Evolutionary conservation across 2,797 vertebrate genomes (phyloP), one percentile per base, ranked within the genome.

Genomic region (Euthynnus affinis): DNA sequence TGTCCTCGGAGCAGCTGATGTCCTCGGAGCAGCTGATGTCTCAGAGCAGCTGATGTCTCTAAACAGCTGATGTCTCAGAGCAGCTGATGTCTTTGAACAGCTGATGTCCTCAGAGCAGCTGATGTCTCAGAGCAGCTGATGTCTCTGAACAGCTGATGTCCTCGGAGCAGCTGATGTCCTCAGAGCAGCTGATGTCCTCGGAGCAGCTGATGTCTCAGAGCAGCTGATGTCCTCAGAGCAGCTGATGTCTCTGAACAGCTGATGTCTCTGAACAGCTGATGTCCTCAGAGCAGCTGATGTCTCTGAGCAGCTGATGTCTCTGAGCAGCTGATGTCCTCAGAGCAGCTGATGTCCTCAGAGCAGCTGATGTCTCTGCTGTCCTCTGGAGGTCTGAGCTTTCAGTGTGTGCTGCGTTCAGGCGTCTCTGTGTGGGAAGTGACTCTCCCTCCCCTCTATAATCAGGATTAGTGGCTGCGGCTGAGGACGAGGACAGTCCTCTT

Each of bases 381-480:
- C 59, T 44, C 7, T 27, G 55, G 44, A 5, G 1, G 23, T 70
- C 27, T 60, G 6, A 22, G 29, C 23, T 46, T 29, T 59, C 12
- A 2, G n/a, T 14, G 18, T 20, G 72, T 69, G 56, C 2, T 69
- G 71, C 7, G 0, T 77, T 71, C 74, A 69, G 66, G 61, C n/a
- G 2, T 82, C 22, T 60, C 27, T 57, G 62, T 52, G 46, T 91
- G 53, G 40, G 89, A 63, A 73, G 55, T 79, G 69, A 58, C 82
- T 74, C 72, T 66, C 49, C 49, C 85, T 81, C 81, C 88, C 88
- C 93, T 74, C 93, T 94, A 84, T 96, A 96, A 97, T 96, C 97
- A 93, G 96, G 96, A 96, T 97, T 98, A 99, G 96, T 95, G 95
- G 94, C 93, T 76, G 66, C 79, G 79, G 90, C 88, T 90, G 49